Evolutionary conservation across 2,888 invertebrate species (phyloP).

Genomic region (Tolmerus cingulatus): DNA sequence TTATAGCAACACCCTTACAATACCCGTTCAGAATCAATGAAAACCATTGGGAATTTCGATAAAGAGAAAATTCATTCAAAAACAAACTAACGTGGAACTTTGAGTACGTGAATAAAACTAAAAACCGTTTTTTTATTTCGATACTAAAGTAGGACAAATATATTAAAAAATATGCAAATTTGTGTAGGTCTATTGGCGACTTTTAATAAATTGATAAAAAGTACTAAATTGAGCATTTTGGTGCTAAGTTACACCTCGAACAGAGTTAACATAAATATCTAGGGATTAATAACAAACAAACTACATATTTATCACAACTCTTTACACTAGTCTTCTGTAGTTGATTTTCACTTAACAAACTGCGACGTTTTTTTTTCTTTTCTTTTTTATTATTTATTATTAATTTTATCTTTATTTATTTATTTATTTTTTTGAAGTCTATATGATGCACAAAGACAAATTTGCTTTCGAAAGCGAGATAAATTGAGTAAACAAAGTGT

Average conservation of each 20-base stretch:
- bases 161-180: slow-evolving; percentile 2
- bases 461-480: neutral
- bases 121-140: neutral
- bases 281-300: slow-evolving; percentile 19
- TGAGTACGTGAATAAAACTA: neutral
- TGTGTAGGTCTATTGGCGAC: slow-evolving; percentile 15
- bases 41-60: neutral
- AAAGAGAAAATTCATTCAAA: neutral
- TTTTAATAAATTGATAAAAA: slow-evolving; percentile 29
- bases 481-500: neutral
- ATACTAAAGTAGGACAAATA: neutral
- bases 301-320: slow-evolving; percentile 23
- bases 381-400: too few relatives aligned
- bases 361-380: neutral
- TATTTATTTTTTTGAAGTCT: neutral
- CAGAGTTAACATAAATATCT: slow-evolving; percentile 20
- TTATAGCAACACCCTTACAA: neutral
- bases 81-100: neutral
- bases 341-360: neutral
- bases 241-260: neutral
- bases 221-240: slow-evolving; percentile 19
- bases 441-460: slow-evolving; percentile 12
- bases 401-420: too few relatives aligned
- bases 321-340: slow-evolving; percentile 15
- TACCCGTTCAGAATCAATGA: neutral